phyloP scores from a whole-genome alignment of 1,140 invertebrate genomes.

The Mylabris phalerata region DNA sequence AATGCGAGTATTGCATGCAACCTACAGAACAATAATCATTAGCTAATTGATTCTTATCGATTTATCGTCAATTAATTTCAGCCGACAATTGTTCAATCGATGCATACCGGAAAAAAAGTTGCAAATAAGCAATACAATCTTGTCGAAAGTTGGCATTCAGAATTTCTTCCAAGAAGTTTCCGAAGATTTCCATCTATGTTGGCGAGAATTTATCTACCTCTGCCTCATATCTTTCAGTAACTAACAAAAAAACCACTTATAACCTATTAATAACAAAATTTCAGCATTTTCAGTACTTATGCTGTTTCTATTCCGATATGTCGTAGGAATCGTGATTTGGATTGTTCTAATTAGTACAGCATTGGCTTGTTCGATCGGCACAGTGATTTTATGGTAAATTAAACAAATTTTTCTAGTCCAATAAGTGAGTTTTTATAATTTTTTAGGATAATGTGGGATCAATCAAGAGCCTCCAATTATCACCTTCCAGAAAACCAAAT shows the following conservation, averaged over 20 bases:
- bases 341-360: constrained; percentile 55
- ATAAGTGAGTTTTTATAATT: neutral
- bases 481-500: constrained; percentile 6
- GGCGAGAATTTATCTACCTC: constrained; percentile 55
- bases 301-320: constrained; percentile 54
- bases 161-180: constrained; percentile 55
- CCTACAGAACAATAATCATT: constrained; percentile 1
- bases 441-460: constrained; percentile 26
- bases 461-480: constrained; percentile 5
- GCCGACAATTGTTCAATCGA: constrained; percentile 48
- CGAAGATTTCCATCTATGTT: constrained; percentile 55
- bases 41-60: neutral
- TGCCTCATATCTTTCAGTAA: constrained; percentile 50
- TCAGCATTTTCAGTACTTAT: constrained; percentile 54
- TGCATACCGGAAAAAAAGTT: constrained; percentile 47
- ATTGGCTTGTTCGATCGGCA: constrained; percentile 51
- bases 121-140: constrained; percentile 42
- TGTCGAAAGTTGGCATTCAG: constrained; percentile 47
- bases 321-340: constrained; percentile 62
- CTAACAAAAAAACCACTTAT: neutral
- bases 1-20: constrained; percentile 3
- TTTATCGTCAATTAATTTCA: constrained; percentile 33
- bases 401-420: neutral
- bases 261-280: constrained; percentile 24
- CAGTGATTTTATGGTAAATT: constrained; percentile 62